These are phyloP conservation scores for Lasioglossum vierecki DNA, from an alignment of 2,888 invertebrate species.

Conservation along the genomic window DNA sequence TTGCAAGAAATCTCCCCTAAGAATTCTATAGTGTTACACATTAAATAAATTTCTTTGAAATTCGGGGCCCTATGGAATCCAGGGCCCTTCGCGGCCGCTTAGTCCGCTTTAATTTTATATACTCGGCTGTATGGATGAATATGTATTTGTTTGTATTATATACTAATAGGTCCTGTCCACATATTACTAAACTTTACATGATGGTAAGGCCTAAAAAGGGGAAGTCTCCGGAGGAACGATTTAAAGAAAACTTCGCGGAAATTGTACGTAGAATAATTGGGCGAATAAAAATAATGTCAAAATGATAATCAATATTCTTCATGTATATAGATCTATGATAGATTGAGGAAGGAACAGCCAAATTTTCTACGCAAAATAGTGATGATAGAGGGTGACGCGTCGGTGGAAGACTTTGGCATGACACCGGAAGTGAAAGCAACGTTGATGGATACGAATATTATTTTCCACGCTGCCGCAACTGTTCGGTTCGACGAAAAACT, in stretches of 20 bases:
- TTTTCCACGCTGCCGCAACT: constrained; percentile 91
- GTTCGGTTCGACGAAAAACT: constrained; percentile 91
- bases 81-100: no score
- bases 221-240: constrained; percentile 77
- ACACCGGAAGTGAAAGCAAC: constrained; percentile 84
- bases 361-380: constrained; percentile 85
- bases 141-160: no score
- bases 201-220: constrained; percentile 82
- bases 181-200: constrained; percentile 79
- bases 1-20: no score
- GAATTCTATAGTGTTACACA: no score
- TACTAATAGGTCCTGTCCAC: constrained; percentile 77
- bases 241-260: constrained; percentile 79
- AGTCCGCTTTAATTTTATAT: no score
- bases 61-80: no score
- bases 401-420: constrained; percentile 85
- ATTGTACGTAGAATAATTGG: constrained; percentile 72
- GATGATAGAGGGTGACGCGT: constrained; percentile 86
- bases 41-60: no score
- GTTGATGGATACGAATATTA: constrained; percentile 85
- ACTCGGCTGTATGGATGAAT: no score
- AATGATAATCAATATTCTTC: not conserved
- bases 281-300: not conserved
- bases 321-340: constrained; percentile 84
- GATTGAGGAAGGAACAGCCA: constrained; percentile 84